phyloP scores from a whole-genome alignment of 1,140 invertebrate species.

The Cydia splendana region DNA sequence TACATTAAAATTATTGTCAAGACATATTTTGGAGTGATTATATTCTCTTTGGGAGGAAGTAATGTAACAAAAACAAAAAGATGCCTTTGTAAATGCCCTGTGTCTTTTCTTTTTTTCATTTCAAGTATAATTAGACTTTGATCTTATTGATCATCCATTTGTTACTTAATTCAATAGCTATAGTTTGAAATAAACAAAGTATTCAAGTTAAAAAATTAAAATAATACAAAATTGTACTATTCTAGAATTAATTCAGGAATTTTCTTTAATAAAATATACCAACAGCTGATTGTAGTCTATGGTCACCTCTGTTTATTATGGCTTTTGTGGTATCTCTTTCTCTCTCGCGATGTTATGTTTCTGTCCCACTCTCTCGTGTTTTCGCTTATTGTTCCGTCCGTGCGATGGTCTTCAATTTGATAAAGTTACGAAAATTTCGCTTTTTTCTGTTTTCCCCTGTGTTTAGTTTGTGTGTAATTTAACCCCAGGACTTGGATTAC shows the following conservation, averaged over 20 bases:
- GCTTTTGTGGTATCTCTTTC: slow-evolving; percentile 29
- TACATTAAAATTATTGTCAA: too few species aligned
- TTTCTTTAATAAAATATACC: background rate
- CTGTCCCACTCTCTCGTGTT: slow-evolving; percentile 38
- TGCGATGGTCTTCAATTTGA: slow-evolving; percentile 57
- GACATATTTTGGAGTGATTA: too few species aligned
- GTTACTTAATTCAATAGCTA: background rate
- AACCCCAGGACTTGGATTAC: slow-evolving; percentile 48
- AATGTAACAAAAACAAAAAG: background rate
- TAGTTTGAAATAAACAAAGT: too few species aligned
- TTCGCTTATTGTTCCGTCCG: slow-evolving; percentile 66
- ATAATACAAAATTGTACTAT: too few species aligned
- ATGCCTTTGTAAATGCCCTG: background rate
- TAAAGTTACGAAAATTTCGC: slow-evolving; percentile 58
- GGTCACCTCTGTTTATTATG: slow-evolving; percentile 26
- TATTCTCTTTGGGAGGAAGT: too few species aligned
- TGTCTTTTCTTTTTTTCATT: background rate
- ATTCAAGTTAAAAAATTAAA: too few species aligned
- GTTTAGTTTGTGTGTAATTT: slow-evolving; percentile 46
- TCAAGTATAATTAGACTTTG: background rate
- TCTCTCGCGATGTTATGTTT: slow-evolving; percentile 10
- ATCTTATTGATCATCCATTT: background rate
- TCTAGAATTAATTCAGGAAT: background rate
- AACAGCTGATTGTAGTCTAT: slow-evolving; percentile 41
- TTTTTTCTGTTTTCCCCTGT: slow-evolving; percentile 51